These are phyloP conservation scores for Bubo blakistoni DNA, from an alignment of 2,113 vertebrate species.

Conservation along the genomic window DNA sequence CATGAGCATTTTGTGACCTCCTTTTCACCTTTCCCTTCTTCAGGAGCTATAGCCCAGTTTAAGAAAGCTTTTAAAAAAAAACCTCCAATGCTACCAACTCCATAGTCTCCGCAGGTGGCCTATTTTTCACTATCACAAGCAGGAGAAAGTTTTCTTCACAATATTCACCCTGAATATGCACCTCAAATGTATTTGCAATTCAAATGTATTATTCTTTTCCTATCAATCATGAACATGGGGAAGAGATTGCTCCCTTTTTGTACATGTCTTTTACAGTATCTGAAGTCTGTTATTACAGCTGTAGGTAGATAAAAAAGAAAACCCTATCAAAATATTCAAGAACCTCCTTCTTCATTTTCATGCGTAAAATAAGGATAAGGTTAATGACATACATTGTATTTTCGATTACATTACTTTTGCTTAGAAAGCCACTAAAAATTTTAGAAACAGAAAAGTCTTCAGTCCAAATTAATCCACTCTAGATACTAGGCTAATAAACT, in stretches of 20 bases:
- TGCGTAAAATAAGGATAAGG: background rate
- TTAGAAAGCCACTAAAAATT: background rate
- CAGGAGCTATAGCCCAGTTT: background rate
- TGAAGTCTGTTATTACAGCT: background rate
- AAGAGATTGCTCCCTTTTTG: background rate
- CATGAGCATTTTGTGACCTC: background rate
- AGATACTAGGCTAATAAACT: background rate
- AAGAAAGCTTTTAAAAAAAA: background rate
- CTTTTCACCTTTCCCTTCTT: background rate
- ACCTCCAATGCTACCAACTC: rapidly evolving
- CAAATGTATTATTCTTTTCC: background rate
- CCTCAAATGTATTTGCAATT: background rate
- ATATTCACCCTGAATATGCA: background rate
- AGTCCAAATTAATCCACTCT: background rate
- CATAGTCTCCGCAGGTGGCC: background rate
- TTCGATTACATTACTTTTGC: background rate
- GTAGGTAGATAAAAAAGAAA: background rate
- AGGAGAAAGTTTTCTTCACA: background rate
- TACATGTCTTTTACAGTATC: background rate
- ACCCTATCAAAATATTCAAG: background rate
- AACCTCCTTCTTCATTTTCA: background rate
- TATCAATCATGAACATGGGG: background rate
- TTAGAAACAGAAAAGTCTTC: background rate
- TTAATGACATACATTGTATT: background rate
- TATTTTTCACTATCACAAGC: background rate